phyloP scores from a whole-genome alignment of 2,888 invertebrate genomes.

The Diachrysia chrysitis region DNA sequence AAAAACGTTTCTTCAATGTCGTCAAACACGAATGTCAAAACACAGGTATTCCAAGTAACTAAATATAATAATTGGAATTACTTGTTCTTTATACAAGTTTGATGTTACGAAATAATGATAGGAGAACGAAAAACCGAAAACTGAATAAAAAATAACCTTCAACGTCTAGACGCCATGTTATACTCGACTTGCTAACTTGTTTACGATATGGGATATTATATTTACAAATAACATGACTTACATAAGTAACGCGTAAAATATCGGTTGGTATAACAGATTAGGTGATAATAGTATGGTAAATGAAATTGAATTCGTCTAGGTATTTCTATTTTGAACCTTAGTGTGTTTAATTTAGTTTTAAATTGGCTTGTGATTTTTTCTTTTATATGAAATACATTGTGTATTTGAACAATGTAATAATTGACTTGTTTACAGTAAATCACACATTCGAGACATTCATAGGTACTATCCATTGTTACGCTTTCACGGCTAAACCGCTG shows the following conservation, averaged over 20 bases:
- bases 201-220: conserved; percentile 22
- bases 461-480: too few species aligned
- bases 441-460: neutral
- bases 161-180: conserved; percentile 40
- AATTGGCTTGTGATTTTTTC: neutral
- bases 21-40: neutral
- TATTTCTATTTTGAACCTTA: neutral
- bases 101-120: conserved; percentile 27
- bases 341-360: neutral
- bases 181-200: conserved; percentile 33
- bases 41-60: neutral
- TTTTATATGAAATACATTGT: too few species aligned
- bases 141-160: conserved; percentile 37
- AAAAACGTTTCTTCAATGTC: neutral
- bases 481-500: too few species aligned
- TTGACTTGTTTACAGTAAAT: neutral
- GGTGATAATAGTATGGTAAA: conserved; percentile 12
- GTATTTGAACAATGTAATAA: neutral
- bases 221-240: conserved; percentile 27
- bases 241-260: conserved; percentile 22
- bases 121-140: conserved; percentile 19
- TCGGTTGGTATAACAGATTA: conserved; percentile 24
- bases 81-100: conserved; percentile 19
- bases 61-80: neutral
- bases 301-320: too few species aligned